phyloP scores from a whole-genome alignment of 2,797 vertebrate species.

The Bradypodion ventrale region DNA sequence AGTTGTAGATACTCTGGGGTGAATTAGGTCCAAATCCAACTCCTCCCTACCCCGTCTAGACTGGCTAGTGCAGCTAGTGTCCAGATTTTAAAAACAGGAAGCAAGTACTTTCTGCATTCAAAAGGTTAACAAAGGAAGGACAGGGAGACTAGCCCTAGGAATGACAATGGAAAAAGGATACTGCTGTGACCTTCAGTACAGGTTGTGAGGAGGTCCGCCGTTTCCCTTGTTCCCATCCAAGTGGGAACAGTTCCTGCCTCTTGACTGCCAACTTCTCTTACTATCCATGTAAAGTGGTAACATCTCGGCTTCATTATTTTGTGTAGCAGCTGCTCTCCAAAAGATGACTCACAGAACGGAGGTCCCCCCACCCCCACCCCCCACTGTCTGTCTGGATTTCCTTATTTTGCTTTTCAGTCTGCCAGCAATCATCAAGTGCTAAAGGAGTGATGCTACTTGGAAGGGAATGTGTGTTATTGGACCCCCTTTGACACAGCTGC shows the following conservation, averaged over 20 bases:
- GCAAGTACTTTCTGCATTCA: constrained; percentile 61
- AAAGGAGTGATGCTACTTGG: constrained; percentile 37
- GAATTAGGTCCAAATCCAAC: constrained; percentile 45
- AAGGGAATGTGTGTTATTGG: constrained; percentile 48
- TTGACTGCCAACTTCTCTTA: constrained; percentile 48
- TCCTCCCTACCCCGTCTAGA: constrained; percentile 48
- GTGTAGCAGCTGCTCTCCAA: constrained; percentile 38
- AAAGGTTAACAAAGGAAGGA: constrained; percentile 70
- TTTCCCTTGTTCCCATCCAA: constrained; percentile 66
- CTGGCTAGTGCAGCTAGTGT: constrained; percentile 58
- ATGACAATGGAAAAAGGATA: constrained; percentile 69
- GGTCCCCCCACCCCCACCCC: constrained; percentile 54
- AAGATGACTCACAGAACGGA: constrained; percentile 54
- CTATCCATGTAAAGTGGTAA: constrained; percentile 18
- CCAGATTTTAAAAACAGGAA: constrained; percentile 57
- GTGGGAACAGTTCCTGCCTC: constrained; percentile 66
- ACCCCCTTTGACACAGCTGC: constrained; percentile 21
- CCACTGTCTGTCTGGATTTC: constrained; percentile 55
- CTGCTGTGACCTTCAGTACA: constrained; percentile 59
- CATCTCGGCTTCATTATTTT: constrained; percentile 27
- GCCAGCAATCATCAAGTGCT: constrained; percentile 37
- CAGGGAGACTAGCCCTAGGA: constrained; percentile 60
- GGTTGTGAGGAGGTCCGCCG: constrained; percentile 55
- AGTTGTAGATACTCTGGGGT: background rate
- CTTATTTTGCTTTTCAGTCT: constrained; percentile 45